phyloP scores from a whole-genome alignment of 2,797 vertebrate genomes.

The Rhodeus uyekii region DNA sequence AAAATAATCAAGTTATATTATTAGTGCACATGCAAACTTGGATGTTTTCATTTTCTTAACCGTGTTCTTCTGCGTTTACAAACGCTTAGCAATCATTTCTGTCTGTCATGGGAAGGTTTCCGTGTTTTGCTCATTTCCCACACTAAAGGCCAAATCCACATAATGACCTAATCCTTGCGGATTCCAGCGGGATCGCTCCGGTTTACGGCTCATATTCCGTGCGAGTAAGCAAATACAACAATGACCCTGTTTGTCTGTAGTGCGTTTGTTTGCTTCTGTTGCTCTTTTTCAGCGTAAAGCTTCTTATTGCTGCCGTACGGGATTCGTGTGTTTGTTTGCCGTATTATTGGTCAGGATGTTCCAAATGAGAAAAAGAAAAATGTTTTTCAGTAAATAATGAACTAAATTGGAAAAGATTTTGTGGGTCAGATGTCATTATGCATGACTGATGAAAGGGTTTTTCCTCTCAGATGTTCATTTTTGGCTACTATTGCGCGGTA shows the following conservation, averaged over 20 bases:
- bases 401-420: background rate
- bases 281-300: conserved; percentile 38
- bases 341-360: background rate
- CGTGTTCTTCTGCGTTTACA: background rate
- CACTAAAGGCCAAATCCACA: conserved; percentile 15
- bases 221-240: conserved; percentile 55
- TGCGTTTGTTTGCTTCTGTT: conserved; percentile 35
- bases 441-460: background rate
- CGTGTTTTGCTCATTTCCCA: background rate
- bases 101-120: background rate
- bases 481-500: background rate
- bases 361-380: background rate
- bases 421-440: background rate
- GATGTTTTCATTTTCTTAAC: too few species aligned
- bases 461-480: background rate
- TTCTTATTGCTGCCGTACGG: conserved; percentile 30
- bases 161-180: background rate
- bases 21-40: background rate
- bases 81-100: background rate
- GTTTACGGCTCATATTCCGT: background rate
- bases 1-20: background rate
- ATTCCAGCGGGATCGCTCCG: background rate
- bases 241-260: conserved; percentile 54
- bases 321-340: conserved; percentile 23
- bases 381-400: background rate